Evolutionary conservation across 1,140 invertebrate genomes (phyloP).

Genomic region (Drosophila bocqueti): DNA sequence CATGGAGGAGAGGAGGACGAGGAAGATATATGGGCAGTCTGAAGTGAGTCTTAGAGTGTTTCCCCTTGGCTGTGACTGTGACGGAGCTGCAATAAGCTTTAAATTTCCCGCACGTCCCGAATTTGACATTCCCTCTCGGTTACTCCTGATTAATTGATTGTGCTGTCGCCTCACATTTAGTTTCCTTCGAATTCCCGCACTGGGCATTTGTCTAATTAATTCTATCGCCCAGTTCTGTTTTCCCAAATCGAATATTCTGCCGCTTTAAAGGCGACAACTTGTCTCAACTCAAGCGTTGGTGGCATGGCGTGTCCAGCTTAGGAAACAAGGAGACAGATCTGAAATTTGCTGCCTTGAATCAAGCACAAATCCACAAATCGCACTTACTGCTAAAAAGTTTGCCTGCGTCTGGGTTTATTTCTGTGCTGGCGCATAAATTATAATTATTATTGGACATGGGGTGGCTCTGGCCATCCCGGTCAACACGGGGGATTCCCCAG

Average conservation of each 20-base stretch:
- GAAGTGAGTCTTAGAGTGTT: constrained; percentile 12
- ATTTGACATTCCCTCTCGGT: not conserved
- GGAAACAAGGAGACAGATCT: constrained; percentile 27
- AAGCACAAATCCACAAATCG: constrained; percentile 13
- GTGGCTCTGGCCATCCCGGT: not conserved
- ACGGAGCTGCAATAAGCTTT: constrained; percentile 15
- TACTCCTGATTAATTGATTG: constrained; percentile 30
- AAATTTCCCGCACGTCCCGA: constrained; percentile 26
- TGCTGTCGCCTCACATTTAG: not conserved
- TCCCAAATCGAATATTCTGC: not conserved
- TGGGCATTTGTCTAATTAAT: constrained; percentile 62
- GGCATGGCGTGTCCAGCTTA: constrained; percentile 2
- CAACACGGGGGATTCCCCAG: constrained; percentile 5
- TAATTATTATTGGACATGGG: constrained; percentile 64
- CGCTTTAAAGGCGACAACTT: constrained; percentile 58
- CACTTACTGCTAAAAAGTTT: constrained; percentile 31
- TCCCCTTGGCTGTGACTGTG: constrained; percentile 4
- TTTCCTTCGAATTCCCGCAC: not conserved
- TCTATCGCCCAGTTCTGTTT: constrained; percentile 20
- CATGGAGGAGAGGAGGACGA: not conserved
- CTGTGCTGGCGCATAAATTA: constrained; percentile 77
- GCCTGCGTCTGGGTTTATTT: constrained; percentile 27
- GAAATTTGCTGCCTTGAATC: constrained; percentile 29
- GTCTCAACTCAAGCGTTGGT: constrained; percentile 37
- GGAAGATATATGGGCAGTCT: constrained; percentile 24